phyloP scores from a whole-genome alignment of 2,888 invertebrate species.

The Serripes groenlandicus region DNA sequence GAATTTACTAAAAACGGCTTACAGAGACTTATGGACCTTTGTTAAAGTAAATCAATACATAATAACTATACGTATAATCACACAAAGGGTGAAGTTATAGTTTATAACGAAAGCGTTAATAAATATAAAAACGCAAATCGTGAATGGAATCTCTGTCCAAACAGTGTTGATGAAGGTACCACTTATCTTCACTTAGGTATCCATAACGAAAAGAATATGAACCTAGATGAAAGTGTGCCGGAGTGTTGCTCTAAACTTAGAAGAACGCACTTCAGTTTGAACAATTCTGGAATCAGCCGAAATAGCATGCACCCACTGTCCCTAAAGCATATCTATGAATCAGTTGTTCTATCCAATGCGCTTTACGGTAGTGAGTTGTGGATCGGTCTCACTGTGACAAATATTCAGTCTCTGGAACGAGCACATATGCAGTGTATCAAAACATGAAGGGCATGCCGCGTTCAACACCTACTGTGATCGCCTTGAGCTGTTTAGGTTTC shows the following conservation, averaged over 20 bases:
- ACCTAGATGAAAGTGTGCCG: neutral
- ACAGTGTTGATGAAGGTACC: neutral
- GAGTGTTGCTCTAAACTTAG: neutral
- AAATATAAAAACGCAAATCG: neutral
- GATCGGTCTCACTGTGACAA: too few relatives aligned
- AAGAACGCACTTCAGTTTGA: neutral
- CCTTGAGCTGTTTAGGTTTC: too few relatives aligned
- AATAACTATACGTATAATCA: constrained; percentile 1
- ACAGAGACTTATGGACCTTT: neutral
- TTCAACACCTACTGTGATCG: too few relatives aligned
- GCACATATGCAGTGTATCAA: too few relatives aligned
- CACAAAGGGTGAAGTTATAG: constrained; percentile 1
- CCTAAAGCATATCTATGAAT: too few relatives aligned
- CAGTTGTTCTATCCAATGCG: too few relatives aligned
- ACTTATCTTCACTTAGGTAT: neutral
- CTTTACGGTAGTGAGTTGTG: too few relatives aligned
- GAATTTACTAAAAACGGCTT: constrained; percentile 1
- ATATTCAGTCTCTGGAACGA: too few relatives aligned
- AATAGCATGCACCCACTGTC: neutral
- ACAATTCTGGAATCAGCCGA: neutral
- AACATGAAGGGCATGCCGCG: too few relatives aligned
- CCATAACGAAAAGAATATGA: neutral
- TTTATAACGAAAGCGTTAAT: neutral
- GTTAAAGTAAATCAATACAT: neutral
- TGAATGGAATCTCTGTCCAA: neutral